Evolutionary conservation across 2,113 vertebrate species (phyloP), one percentile per base, ranked within the genome.

Genomic region (Campylorhamphus procurvoides): DNA sequence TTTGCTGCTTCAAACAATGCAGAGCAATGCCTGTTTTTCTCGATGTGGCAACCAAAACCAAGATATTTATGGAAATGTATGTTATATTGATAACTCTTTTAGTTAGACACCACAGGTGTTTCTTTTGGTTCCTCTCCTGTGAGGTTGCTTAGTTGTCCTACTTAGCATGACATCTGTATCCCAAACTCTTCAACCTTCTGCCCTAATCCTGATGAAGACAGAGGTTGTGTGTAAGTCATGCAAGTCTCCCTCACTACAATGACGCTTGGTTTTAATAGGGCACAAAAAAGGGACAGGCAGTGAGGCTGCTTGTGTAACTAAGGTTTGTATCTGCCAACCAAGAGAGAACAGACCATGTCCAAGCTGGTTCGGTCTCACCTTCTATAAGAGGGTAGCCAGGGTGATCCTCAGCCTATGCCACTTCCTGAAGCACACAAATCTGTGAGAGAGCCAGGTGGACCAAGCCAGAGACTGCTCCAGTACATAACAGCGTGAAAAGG

Each of bases 211-310:
- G 55, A 25, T 42, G 42, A 73, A 64, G n/a, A 46, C 15, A 37
- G 85, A 59, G 31, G 73, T 18, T 58, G 62, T 24, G 18, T 1
- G 0, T 37, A 31, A 5, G 4, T 50, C 1, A 0, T 16, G 53
- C 2, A 4, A 52, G 27, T 56, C 18, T 59, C 49, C 58, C 47
- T 86, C 17, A 4, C 49, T 31, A 4, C 14, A 60, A 2, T 37
- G 52, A 69, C 39, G n/a, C 55, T 93, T 87, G 64, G 27, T 55
- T 74, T 59, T 76, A 63, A 23, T 9, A 42, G 44, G n/a, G 37
- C 49, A 56, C 37, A 49, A 46, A 52, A 67, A 68, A 80, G 50
- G 53, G 40, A 39, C 44, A 37, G n/a, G 35, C 60, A 37, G 50
- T 12, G 33, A 60, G 14, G 39, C 66, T 75, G 20, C 37, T 42